These are phyloP conservation scores for Heliconius ethilla DNA, from an alignment of 2,888 invertebrate genomes.

Conservation along the genomic window DNA sequence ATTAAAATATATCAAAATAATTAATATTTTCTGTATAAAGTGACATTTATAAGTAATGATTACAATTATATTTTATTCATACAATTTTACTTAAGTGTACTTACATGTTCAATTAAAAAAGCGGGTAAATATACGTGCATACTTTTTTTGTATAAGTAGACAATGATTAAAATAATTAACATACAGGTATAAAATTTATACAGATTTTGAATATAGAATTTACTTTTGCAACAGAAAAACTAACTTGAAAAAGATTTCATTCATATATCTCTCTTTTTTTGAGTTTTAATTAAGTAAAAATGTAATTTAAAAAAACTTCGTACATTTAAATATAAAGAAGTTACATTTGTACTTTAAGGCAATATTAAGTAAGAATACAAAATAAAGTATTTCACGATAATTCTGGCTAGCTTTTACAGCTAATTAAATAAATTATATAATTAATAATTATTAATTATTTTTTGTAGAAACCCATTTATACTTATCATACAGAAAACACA, in stretches of 20 bases:
- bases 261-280: too few species aligned
- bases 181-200: too few species aligned
- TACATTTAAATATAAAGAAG: background rate
- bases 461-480: background rate
- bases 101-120: too few species aligned
- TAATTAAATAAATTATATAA: background rate
- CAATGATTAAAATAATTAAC: too few species aligned
- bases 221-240: too few species aligned
- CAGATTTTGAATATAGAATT: background rate
- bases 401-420: background rate
- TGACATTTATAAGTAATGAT: background rate
- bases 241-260: too few species aligned
- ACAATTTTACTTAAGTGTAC: too few species aligned
- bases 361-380: background rate
- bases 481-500: conserved; percentile 1
- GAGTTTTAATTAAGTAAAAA: background rate
- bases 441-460: too few species aligned
- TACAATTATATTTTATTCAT: background rate
- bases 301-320: background rate
- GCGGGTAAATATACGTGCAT: too few species aligned
- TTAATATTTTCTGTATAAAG: background rate
- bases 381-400: background rate
- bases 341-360: background rate
- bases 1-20: background rate
- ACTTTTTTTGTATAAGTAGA: too few species aligned